phyloP scores from a whole-genome alignment of 2,888 invertebrate genomes.

The Morpho achilles region DNA sequence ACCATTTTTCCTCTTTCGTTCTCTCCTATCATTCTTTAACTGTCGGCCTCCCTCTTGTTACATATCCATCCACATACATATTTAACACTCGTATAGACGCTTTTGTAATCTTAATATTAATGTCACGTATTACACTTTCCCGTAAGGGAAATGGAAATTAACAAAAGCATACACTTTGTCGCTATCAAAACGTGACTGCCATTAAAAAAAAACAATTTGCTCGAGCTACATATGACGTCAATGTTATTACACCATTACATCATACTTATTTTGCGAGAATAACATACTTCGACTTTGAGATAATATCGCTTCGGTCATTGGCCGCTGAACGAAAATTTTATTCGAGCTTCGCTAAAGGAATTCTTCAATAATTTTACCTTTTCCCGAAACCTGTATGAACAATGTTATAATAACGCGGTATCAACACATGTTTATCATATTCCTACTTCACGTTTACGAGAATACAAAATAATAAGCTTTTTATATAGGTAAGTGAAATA shows the following conservation, averaged over 20 bases:
- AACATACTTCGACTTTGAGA: slow-evolving; percentile 23
- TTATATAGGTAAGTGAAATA: too few species aligned
- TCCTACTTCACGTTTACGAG: too few species aligned
- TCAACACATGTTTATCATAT: too few species aligned
- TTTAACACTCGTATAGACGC: too few species aligned
- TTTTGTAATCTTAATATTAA: too few species aligned
- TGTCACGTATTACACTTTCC: neutral
- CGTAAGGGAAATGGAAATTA: slow-evolving; percentile 1
- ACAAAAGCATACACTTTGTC: neutral
- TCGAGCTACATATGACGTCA: slow-evolving; percentile 17
- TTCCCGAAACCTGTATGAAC: neutral
- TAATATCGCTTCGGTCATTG: slow-evolving; percentile 22
- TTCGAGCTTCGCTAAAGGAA: slow-evolving; percentile 8
- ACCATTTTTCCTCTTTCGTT: too few species aligned
- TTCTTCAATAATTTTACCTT: slow-evolving; percentile 11
- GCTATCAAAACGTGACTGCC: neutral
- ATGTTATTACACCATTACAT: slow-evolving; percentile 35
- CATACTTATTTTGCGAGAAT: slow-evolving; percentile 42
- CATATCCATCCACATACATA: too few species aligned
- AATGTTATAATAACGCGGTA: too few species aligned
- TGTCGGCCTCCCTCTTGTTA: too few species aligned
- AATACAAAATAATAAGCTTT: too few species aligned
- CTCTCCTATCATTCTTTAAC: too few species aligned
- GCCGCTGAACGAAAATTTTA: slow-evolving; percentile 5
- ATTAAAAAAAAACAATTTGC: slow-evolving; percentile 1